These are phyloP conservation scores for Malacoraja senta DNA, from an alignment of 2,797 vertebrate species.

Conservation along the genomic window DNA sequence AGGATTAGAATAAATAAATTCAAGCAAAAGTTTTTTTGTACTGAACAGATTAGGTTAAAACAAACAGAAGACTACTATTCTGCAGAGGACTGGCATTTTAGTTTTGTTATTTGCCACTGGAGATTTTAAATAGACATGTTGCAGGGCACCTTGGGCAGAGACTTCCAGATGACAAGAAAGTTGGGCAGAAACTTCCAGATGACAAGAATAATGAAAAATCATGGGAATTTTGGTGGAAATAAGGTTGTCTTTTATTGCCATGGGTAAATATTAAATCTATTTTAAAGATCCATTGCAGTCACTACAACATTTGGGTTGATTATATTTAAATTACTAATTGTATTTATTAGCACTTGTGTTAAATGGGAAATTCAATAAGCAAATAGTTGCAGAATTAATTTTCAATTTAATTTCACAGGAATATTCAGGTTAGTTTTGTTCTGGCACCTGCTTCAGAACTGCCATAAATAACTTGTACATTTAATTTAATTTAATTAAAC, in stretches of 20 bases:
- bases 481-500: not conserved
- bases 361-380: constrained; percentile 26
- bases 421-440: not conserved
- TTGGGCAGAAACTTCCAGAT: too few relatives aligned
- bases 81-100: not conserved
- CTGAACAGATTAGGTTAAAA: not conserved
- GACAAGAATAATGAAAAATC: not conserved
- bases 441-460: not conserved
- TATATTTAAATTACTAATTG: constrained; percentile 24
- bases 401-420: not conserved
- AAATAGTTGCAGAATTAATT: constrained; percentile 5
- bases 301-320: not conserved
- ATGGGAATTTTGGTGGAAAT: not conserved
- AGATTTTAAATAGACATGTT: constrained; percentile 11
- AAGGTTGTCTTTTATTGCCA: not conserved
- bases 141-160: not conserved
- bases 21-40: not conserved
- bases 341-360: not conserved
- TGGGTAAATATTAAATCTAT: constrained; percentile 18
- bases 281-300: not conserved
- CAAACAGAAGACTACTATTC: not conserved
- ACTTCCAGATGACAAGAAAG: not conserved
- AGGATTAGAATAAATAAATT: not conserved
- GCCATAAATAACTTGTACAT: not conserved
- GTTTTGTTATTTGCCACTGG: not conserved